phyloP scores from a whole-genome alignment of 2,888 invertebrate species.

The Mythimna pallens region DNA sequence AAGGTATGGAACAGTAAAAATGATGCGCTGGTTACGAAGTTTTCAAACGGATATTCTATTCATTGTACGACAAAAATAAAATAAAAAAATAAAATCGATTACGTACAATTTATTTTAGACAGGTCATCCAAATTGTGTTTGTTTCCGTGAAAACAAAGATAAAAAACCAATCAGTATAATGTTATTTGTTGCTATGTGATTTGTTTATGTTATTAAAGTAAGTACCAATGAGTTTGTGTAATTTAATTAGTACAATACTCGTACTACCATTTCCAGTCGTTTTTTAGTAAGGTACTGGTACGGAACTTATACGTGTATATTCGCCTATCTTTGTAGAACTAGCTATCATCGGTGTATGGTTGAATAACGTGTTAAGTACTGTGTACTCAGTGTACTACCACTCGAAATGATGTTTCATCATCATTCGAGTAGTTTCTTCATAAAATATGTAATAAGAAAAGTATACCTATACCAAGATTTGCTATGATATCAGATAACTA shows the following conservation, averaged over 20 bases:
- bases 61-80: too few relatives aligned
- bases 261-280: not conserved
- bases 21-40: conserved; percentile 1
- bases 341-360: not conserved
- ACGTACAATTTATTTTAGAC: too few relatives aligned
- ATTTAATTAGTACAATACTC: conserved; percentile 2
- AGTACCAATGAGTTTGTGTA: not conserved
- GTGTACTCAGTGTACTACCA: not conserved
- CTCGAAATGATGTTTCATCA: conserved; percentile 27
- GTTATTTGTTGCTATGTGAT: not conserved
- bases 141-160: not conserved
- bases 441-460: not conserved
- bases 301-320: not conserved
- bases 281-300: not conserved
- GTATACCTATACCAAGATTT: conserved; percentile 6
- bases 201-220: conserved; percentile 2
- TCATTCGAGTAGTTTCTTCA: conserved; percentile 33
- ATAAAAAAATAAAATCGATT: too few relatives aligned
- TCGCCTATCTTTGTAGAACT: not conserved
- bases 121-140: not conserved
- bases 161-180: not conserved
- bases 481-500: conserved; percentile 30
- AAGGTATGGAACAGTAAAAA: conserved; percentile 21
- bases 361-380: conserved; percentile 8
- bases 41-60: not conserved